phyloP scores from a whole-genome alignment of 2,797 vertebrate genomes.

The Mormyrus hasselquistii region DNA sequence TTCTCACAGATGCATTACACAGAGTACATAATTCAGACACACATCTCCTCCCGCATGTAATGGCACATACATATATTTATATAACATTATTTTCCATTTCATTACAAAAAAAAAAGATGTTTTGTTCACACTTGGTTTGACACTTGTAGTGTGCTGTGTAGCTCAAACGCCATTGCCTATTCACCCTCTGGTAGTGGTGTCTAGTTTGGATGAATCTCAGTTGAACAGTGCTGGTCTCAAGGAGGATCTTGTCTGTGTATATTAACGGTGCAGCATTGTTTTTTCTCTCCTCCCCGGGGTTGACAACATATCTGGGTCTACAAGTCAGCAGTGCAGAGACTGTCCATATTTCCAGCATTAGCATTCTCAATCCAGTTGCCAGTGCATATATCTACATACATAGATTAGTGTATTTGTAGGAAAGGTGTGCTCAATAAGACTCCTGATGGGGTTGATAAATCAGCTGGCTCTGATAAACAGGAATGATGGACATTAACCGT shows the following conservation, averaged over 20 bases:
- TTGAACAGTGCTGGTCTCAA: background rate
- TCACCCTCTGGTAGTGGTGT: background rate
- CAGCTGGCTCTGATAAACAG: background rate
- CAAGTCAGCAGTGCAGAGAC: background rate
- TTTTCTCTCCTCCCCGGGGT: background rate
- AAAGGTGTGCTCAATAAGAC: background rate
- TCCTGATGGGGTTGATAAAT: conserved; percentile 32
- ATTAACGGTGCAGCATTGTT: background rate
- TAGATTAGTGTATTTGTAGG: conserved; percentile 5
- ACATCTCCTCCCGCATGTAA: conserved; percentile 39
- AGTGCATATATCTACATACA: background rate
- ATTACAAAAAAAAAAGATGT: conserved; percentile 45
- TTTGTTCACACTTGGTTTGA: conserved; percentile 27
- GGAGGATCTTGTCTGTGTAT: background rate
- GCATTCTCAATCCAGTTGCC: background rate
- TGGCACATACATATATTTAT: conserved; percentile 29
- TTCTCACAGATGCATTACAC: background rate
- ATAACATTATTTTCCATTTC: conserved; percentile 47
- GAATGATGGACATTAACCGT: background rate
- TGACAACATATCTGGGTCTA: background rate
- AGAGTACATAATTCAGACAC: background rate
- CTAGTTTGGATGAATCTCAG: background rate
- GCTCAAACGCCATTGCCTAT: background rate
- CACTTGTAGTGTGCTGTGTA: background rate
- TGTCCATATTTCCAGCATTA: background rate